These are phyloP conservation scores for Sialia sialis DNA, from an alignment of 2,113 vertebrate species.

Conservation along the genomic window DNA sequence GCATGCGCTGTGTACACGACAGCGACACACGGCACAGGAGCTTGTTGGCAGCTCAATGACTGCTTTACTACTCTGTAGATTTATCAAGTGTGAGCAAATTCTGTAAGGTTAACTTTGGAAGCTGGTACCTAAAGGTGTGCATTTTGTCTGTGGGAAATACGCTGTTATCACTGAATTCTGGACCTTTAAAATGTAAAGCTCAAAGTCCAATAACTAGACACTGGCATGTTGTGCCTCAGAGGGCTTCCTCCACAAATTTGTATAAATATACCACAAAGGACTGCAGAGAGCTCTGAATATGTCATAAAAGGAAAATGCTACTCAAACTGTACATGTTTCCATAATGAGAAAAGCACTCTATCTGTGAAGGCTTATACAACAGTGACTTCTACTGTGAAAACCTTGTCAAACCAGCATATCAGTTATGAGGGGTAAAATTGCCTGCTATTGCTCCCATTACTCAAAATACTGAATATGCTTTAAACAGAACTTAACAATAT, in stretches of 20 bases:
- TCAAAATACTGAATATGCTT: neutral
- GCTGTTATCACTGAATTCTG: neutral
- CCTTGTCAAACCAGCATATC: neutral
- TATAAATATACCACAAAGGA: neutral
- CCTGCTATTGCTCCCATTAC: neutral
- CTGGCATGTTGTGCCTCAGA: neutral
- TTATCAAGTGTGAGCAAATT: neutral
- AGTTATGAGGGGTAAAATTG: neutral
- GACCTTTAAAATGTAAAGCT: neutral
- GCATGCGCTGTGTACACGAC: neutral
- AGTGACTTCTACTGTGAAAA: slow-evolving; percentile 41
- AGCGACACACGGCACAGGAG: slow-evolving; percentile 32
- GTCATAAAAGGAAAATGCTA: neutral
- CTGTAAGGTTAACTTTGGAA: neutral
- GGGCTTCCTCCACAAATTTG: neutral
- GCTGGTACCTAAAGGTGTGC: neutral
- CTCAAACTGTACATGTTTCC: neutral
- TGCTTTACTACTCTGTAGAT: neutral
- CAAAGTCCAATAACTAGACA: neutral
- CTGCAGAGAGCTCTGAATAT: neutral
- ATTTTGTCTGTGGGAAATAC: neutral
- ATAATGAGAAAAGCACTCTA: neutral
- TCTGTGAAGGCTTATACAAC: neutral
- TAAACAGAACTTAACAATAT: neutral
- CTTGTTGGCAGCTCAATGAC: neutral